phyloP scores from a whole-genome alignment of 2,113 vertebrate species.

The Oxyruncus cristatus region DNA sequence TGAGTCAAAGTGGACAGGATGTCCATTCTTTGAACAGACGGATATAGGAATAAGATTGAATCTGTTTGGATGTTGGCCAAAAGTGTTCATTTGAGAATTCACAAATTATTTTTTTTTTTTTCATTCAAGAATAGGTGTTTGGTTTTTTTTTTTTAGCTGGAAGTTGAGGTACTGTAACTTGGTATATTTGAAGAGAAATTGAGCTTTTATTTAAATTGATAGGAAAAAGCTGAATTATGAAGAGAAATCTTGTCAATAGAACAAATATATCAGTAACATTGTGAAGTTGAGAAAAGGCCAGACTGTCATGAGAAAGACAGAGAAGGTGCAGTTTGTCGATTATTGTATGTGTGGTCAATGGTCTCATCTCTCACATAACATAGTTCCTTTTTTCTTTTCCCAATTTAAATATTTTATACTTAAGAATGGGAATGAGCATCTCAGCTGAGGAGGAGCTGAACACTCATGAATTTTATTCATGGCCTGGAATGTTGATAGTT shows the following conservation, averaged over 20 bases:
- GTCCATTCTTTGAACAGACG: neutral
- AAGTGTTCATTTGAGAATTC: neutral
- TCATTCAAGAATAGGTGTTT: accelerated
- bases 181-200: neutral
- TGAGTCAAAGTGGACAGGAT: neutral
- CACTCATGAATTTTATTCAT: neutral
- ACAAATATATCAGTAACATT: neutral
- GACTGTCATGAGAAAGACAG: neutral
- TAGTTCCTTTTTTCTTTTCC: neutral
- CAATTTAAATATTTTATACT: neutral
- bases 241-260: neutral
- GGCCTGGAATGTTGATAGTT: neutral
- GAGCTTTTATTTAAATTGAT: neutral
- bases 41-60: neutral
- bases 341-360: neutral
- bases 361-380: neutral
- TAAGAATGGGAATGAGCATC: neutral
- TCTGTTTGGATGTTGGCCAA: neutral
- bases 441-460: neutral
- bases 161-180: neutral
- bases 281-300: neutral
- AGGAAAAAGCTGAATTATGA: neutral
- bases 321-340: neutral
- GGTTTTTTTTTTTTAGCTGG: neutral
- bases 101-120: too few species aligned